phyloP scores from a whole-genome alignment of 2,888 invertebrate species.

The Phortica okadai region DNA sequence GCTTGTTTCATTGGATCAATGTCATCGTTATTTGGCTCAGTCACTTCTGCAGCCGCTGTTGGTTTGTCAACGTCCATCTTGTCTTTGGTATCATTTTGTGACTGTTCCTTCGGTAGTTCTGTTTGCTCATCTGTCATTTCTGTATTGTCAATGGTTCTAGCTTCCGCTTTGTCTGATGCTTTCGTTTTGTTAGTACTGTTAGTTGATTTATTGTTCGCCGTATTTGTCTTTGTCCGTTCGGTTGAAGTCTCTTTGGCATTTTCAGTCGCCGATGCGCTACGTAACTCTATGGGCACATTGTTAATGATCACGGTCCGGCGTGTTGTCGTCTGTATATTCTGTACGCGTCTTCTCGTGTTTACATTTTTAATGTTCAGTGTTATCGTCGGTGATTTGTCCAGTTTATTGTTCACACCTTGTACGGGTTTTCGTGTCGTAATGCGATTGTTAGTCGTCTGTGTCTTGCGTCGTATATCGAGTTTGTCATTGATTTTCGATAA shows the following conservation, averaged over 20 bases:
- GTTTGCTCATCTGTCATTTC: background rate
- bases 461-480: constrained; percentile 78
- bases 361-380: constrained; percentile 54
- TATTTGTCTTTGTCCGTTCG: constrained; percentile 2
- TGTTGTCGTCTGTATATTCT: constrained; percentile 46
- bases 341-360: constrained; percentile 50
- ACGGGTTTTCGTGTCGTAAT: constrained; percentile 70
- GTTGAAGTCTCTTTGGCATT: constrained; percentile 35
- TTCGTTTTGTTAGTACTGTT: constrained; percentile 2
- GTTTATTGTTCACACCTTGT: constrained; percentile 67
- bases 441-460: constrained; percentile 61
- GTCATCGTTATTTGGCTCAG: background rate
- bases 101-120: constrained; percentile 4
- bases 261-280: constrained; percentile 53
- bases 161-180: constrained; percentile 28
- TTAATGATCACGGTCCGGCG: constrained; percentile 71
- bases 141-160: constrained; percentile 20
- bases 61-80: background rate
- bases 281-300: constrained; percentile 72
- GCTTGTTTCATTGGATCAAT: constrained; percentile 37
- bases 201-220: constrained; percentile 13
- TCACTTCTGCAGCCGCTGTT: background rate
- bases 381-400: constrained; percentile 66
- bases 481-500: constrained; percentile 79
- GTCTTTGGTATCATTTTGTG: constrained; percentile 1